phyloP scores from a whole-genome alignment of 2,888 invertebrate species.

The Fragum whitleyi region DNA sequence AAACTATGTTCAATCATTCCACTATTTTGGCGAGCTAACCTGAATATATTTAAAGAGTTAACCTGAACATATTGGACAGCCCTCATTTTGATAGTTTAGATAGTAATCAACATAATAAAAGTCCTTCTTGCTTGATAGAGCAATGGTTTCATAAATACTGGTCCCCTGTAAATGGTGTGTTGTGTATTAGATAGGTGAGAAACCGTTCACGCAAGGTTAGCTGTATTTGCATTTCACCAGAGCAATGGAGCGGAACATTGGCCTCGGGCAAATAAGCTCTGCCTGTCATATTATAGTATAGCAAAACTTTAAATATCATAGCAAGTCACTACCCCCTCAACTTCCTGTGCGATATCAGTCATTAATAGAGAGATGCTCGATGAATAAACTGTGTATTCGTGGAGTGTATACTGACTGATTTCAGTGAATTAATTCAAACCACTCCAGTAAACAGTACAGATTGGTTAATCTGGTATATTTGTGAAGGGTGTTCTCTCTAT shows the following conservation, averaged over 20 bases:
- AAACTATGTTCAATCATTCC: too few species aligned
- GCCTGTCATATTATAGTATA: slow-evolving; percentile 46
- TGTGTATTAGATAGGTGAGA: slow-evolving; percentile 27
- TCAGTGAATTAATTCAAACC: slow-evolving; percentile 13
- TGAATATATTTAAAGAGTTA: too few species aligned
- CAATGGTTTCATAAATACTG: neutral
- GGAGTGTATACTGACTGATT: neutral
- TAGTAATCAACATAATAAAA: slow-evolving; percentile 55
- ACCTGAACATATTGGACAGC: slow-evolving; percentile 20
- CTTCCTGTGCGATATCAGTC: slow-evolving; percentile 28
- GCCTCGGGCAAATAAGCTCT: slow-evolving; percentile 45
- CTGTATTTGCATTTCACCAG: slow-evolving; percentile 62
- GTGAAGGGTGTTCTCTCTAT: neutral
- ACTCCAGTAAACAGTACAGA: neutral
- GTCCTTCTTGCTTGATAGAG: slow-evolving; percentile 41
- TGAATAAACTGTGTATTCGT: slow-evolving; percentile 20
- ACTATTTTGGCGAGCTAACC: too few species aligned
- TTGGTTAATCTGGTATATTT: too few species aligned
- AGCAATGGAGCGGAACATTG: slow-evolving; percentile 52
- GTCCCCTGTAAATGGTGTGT: slow-evolving; percentile 3
- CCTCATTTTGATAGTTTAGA: slow-evolving; percentile 47
- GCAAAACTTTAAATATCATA: slow-evolving; percentile 22
- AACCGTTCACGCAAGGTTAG: slow-evolving; percentile 25
- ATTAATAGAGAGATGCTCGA: slow-evolving; percentile 27
- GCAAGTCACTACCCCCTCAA: slow-evolving; percentile 21